These are phyloP conservation scores for Neodon shergylaensis DNA, from an alignment of 2,113 vertebrate genomes.

Conservation along the genomic window DNA sequence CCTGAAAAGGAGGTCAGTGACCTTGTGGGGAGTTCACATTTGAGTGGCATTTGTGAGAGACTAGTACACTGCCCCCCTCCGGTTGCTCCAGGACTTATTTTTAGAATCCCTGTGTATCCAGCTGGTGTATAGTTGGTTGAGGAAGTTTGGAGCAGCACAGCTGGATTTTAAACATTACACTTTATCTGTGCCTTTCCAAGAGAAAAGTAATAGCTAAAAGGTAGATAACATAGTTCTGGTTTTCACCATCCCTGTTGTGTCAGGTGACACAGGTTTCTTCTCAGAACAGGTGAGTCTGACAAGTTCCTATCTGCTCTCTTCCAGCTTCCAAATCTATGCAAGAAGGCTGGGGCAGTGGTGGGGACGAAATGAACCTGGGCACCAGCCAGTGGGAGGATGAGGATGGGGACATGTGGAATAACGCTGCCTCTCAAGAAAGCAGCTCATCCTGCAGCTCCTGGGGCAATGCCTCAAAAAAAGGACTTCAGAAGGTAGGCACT, in stretches of 20 bases:
- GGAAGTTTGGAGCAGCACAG: neutral
- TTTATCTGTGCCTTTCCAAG: neutral
- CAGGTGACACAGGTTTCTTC: accelerated
- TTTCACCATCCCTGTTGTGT: neutral
- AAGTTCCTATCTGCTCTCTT: conserved; percentile 59
- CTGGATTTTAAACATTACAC: neutral
- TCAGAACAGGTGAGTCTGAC: neutral
- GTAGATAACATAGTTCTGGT: accelerated
- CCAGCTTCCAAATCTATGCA: conserved; percentile 99
- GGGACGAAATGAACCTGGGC: conserved; percentile 92
- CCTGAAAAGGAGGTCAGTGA: accelerated
- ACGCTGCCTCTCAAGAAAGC: conserved; percentile 94
- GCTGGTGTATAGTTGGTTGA: neutral
- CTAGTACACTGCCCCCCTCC: neutral
- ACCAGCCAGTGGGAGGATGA: conserved; percentile 94
- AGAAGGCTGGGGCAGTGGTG: conserved; percentile 97
- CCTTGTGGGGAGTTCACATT: neutral
- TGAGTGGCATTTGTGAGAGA: neutral
- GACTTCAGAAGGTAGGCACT: conserved; percentile 91
- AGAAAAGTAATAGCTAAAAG: neutral
- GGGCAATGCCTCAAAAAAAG: conserved; percentile 94
- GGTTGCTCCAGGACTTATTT: neutral
- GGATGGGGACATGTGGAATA: conserved; percentile 97
- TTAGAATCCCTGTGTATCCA: neutral
- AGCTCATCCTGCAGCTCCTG: conserved; percentile 96